These are phyloP conservation scores for Synanthedon vespiformis DNA, from an alignment of 2,888 invertebrate species.

Conservation along the genomic window DNA sequence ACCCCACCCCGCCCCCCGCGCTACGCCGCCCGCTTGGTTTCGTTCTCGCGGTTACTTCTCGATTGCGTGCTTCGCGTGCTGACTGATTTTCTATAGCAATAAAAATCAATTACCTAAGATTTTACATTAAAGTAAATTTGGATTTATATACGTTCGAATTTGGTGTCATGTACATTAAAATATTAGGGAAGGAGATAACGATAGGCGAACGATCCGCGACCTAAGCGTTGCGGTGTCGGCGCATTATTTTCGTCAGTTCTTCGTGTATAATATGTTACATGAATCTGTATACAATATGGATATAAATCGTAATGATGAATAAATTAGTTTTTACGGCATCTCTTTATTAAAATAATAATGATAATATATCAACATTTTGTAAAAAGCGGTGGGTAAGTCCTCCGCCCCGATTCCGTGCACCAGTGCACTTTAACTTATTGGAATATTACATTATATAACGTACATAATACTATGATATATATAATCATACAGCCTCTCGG, in stretches of 20 bases:
- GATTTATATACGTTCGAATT: constrained; percentile 72
- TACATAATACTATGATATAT: constrained; percentile 70
- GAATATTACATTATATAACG: constrained; percentile 71
- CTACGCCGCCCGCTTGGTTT: constrained; percentile 66
- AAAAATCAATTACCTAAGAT: constrained; percentile 73
- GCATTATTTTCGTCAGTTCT: constrained; percentile 70
- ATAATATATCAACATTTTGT: constrained; percentile 69
- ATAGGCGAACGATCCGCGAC: constrained; percentile 62
- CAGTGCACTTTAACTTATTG: constrained; percentile 72
- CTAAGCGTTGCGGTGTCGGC: constrained; percentile 47
- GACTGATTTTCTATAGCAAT: constrained; percentile 74
- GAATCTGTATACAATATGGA: constrained; percentile 74
- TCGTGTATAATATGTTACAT: constrained; percentile 76
- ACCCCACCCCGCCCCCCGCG: constrained; percentile 26
- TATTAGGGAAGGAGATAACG: constrained; percentile 66
- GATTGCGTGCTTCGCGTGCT: constrained; percentile 73
- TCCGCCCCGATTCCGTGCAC: constrained; percentile 70
- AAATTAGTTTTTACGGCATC: constrained; percentile 71
- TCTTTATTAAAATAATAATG: constrained; percentile 70
- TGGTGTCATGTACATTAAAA: constrained; percentile 72
- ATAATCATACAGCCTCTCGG: constrained; percentile 71
- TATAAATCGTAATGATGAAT: constrained; percentile 69
- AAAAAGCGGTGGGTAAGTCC: constrained; percentile 65
- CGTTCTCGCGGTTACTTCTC: constrained; percentile 71
- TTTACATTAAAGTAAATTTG: constrained; percentile 72